Conservation (phyloP, 2,888 invertebrate genomes). For the Sphecodes monilicornis region DNA sequence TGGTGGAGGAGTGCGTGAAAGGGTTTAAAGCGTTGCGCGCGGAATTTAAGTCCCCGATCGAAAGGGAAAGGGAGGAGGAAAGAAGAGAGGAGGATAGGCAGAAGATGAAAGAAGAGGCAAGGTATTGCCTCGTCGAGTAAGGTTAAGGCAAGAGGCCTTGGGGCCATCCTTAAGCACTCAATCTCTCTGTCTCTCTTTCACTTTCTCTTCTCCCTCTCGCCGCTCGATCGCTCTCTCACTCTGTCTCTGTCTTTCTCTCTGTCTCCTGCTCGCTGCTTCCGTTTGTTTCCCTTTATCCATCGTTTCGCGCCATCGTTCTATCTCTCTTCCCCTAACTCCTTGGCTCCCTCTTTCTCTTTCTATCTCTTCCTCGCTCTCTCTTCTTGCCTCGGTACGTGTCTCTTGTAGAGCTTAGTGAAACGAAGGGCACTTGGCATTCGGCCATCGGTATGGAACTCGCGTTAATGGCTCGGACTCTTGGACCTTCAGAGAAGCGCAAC, state of each 20-base stretch:
- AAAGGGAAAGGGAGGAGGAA: slow-evolving; percentile 47
- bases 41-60: slow-evolving; percentile 50
- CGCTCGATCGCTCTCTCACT: too few relatives aligned
- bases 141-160: slow-evolving; percentile 65
- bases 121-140: slow-evolving; percentile 57
- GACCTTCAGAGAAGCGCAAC: slow-evolving; percentile 76
- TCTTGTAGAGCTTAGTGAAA: slow-evolving; percentile 56
- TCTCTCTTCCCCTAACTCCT: not conserved
- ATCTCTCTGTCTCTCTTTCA: slow-evolving; percentile 41
- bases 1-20: slow-evolving; percentile 58
- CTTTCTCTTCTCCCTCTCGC: not conserved
- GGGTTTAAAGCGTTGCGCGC: slow-evolving; percentile 57
- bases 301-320: not conserved
- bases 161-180: slow-evolving; percentile 65
- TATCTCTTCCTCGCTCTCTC: not conserved
- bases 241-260: slow-evolving; percentile 21
- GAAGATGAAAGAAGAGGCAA: slow-evolving; percentile 46
- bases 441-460: slow-evolving; percentile 69
- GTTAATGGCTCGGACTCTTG: slow-evolving; percentile 72
- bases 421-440: slow-evolving; percentile 69
- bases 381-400: slow-evolving; percentile 43
- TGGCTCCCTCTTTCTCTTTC: not conserved
- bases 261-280: slow-evolving; percentile 19
- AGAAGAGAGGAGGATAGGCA: slow-evolving; percentile 28
- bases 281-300: slow-evolving; percentile 32